Evolutionary conservation across 2,888 invertebrate genomes (phyloP).

Genomic region (Drosophila prostipennis): DNA sequence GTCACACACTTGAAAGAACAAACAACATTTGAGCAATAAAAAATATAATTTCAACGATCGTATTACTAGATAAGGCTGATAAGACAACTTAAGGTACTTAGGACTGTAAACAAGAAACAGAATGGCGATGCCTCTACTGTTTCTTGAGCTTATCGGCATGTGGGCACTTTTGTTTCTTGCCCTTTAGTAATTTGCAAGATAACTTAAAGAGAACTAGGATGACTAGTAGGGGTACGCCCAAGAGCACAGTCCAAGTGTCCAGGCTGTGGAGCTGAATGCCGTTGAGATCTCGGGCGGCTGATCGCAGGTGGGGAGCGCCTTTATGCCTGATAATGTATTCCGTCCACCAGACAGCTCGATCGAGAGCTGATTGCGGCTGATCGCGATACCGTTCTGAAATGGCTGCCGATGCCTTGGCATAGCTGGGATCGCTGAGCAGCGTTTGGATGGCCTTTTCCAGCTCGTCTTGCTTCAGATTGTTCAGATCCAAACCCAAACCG

Average conservation of each 20-base stretch:
- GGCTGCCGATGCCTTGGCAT: constrained; percentile 41
- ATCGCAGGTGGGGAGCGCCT: constrained; percentile 76
- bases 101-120: background rate
- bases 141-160: constrained; percentile 42
- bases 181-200: constrained; percentile 7
- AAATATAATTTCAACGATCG: background rate
- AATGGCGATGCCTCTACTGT: constrained; percentile 7
- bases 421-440: constrained; percentile 63
- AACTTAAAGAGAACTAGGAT: constrained; percentile 7
- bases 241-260: constrained; percentile 68
- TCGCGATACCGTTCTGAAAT: constrained; percentile 77
- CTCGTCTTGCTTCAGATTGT: constrained; percentile 38
- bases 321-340: constrained; percentile 81
- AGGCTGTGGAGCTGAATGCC: constrained; percentile 70
- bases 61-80: background rate
- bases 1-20: background rate
- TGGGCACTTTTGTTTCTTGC: background rate
- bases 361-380: constrained; percentile 76
- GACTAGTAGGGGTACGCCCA: constrained; percentile 41
- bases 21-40: background rate
- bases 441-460: constrained; percentile 56
- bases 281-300: constrained; percentile 49
- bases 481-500: constrained; percentile 69
- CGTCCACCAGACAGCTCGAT: constrained; percentile 82
- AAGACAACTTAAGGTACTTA: background rate